These are phyloP conservation scores for Motacilla tschutschensis DNA, from an alignment of 2,113 vertebrate genomes.

Conservation along the genomic window DNA sequence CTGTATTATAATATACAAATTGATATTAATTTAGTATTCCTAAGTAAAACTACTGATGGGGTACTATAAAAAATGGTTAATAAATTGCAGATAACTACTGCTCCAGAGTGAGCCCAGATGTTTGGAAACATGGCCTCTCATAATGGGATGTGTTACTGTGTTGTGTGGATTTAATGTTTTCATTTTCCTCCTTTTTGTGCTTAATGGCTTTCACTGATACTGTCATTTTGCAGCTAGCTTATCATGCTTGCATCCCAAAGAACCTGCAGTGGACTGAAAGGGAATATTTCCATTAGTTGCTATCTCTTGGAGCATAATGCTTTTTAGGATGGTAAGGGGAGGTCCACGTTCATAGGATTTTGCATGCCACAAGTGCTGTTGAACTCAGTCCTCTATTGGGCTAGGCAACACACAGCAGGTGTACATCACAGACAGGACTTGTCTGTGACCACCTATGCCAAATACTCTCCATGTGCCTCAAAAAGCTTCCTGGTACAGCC, in stretches of 20 bases:
- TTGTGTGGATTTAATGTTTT: not conserved
- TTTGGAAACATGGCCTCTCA: not conserved
- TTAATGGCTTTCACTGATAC: not conserved
- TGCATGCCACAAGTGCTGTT: not conserved
- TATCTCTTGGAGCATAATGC: not conserved
- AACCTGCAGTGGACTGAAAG: not conserved
- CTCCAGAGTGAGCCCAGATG: not conserved
- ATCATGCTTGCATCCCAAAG: not conserved
- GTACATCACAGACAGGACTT: not conserved
- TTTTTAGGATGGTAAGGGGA: not conserved
- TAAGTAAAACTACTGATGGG: not conserved
- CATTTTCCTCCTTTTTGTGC: not conserved
- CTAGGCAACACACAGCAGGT: not conserved
- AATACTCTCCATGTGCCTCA: accelerated
- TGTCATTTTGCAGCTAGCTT: not conserved
- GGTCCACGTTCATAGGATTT: not conserved
- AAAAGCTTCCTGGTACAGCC: not conserved
- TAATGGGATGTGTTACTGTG: not conserved
- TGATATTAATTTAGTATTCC: not conserved
- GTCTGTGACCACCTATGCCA: not conserved
- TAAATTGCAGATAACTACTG: not conserved
- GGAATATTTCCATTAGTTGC: not conserved
- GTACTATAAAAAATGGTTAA: not conserved
- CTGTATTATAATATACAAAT: not conserved
- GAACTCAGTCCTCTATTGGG: not conserved